These are phyloP conservation scores for Bubo blakistoni DNA, from an alignment of 2,113 vertebrate species.

Conservation along the genomic window DNA sequence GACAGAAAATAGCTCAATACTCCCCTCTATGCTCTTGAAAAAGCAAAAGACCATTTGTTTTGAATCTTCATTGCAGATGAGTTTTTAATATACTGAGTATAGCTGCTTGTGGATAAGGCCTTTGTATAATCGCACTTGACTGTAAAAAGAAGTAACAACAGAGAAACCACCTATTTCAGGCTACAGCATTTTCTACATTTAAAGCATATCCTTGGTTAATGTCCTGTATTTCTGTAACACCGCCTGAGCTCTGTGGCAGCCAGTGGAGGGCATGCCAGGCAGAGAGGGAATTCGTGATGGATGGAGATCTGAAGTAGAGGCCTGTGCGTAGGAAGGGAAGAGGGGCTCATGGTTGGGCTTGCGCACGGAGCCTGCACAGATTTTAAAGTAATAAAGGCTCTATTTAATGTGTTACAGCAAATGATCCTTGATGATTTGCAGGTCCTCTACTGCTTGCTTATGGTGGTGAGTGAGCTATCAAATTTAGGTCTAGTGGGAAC, in stretches of 20 bases:
- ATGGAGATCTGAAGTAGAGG: background rate
- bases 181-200: background rate
- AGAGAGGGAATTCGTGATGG: background rate
- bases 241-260: background rate
- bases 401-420: background rate
- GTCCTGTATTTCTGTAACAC: background rate
- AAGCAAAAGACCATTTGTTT: background rate
- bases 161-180: background rate
- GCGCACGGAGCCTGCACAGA: background rate
- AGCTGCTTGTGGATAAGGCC: background rate
- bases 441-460: background rate
- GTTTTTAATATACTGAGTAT: background rate
- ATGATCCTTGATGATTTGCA: background rate
- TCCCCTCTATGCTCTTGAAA: conserved; percentile 16
- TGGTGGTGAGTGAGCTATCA: background rate
- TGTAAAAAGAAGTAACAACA: background rate
- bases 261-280: background rate
- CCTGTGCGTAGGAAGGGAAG: background rate
- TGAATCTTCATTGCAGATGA: conserved; percentile 6
- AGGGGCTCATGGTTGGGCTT: background rate
- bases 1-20: conserved; percentile 12
- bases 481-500: background rate
- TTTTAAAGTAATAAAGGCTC: background rate
- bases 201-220: background rate
- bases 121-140: background rate